Evolutionary conservation across 2,888 invertebrate species (phyloP).

Genomic region (Lepidochrysops patricia): DNA sequence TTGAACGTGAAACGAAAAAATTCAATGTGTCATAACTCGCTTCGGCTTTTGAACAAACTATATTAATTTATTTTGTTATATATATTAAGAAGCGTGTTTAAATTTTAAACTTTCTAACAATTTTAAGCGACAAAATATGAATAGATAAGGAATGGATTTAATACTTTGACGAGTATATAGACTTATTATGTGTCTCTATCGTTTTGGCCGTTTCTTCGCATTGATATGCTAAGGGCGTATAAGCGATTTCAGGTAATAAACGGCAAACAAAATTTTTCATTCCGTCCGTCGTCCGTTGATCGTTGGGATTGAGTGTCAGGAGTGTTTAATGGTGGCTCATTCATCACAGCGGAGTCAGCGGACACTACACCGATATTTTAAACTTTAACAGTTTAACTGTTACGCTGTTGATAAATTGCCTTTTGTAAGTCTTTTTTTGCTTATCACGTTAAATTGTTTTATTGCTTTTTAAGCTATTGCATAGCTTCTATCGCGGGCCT

Average conservation of each 20-base stretch:
- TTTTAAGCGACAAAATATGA: too few relatives aligned
- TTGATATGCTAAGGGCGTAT: background rate
- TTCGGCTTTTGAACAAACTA: too few relatives aligned
- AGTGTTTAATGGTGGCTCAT: slow-evolving; percentile 6
- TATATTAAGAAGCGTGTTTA: too few relatives aligned
- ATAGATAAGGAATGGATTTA: too few relatives aligned
- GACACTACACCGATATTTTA: slow-evolving; percentile 5
- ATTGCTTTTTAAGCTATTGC: background rate
- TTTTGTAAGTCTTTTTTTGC: background rate
- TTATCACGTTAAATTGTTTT: background rate
- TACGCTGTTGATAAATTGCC: slow-evolving; percentile 6
- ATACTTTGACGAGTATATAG: too few relatives aligned
- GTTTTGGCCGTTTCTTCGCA: too few relatives aligned
- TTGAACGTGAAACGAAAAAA: too few relatives aligned
- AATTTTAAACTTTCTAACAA: too few relatives aligned
- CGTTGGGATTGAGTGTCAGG: slow-evolving; percentile 3
- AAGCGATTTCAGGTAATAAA: background rate
- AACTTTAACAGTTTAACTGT: slow-evolving; percentile 7
- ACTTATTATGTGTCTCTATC: too few relatives aligned
- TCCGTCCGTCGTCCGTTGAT: background rate
- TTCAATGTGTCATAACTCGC: too few relatives aligned
- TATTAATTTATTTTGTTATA: too few relatives aligned
- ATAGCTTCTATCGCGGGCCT: too few relatives aligned
- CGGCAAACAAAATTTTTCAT: background rate
- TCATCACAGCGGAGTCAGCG: slow-evolving; percentile 3